A percentile compares a stretch with the other conserved stretches of the same genome.
Conservation (phyloP, 1,140 invertebrate genomes). For the Contarinia nasturtii region DNA sequence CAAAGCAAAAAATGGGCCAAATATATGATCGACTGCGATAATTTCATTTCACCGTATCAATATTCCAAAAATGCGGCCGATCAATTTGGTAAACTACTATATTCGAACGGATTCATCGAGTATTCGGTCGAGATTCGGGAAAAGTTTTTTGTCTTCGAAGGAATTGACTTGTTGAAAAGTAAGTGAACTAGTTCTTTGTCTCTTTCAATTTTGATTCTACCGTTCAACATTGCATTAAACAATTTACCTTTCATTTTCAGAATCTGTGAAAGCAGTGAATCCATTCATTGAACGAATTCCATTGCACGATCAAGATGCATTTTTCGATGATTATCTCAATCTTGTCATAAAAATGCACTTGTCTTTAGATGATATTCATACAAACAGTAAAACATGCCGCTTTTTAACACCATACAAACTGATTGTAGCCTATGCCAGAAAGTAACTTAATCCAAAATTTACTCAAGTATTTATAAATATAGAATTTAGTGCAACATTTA, state of each 20-base stretch:
- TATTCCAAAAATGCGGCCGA: slow-evolving; percentile 37
- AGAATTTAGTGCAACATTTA: no score
- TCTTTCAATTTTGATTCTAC: background rate
- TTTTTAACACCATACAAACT: slow-evolving; percentile 29
- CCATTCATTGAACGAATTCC: slow-evolving; percentile 53
- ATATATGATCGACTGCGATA: slow-evolving; percentile 45
- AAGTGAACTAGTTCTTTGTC: slow-evolving; percentile 11
- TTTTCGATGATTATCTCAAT: slow-evolving; percentile 33
- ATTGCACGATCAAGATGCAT: slow-evolving; percentile 36
- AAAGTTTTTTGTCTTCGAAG: slow-evolving; percentile 40
- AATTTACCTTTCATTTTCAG: slow-evolving; percentile 24
- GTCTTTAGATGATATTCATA: slow-evolving; percentile 16
- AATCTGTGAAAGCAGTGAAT: slow-evolving; percentile 49
- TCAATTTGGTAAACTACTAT: slow-evolving; percentile 36
- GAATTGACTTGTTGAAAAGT: slow-evolving; percentile 35
- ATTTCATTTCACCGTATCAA: slow-evolving; percentile 45
- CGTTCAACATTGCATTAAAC: background rate
- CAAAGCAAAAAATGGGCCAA: slow-evolving; percentile 34
- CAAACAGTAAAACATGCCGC: slow-evolving; percentile 15
- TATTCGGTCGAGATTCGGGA: slow-evolving; percentile 40
- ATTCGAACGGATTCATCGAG: slow-evolving; percentile 42
- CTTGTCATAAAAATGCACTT: slow-evolving; percentile 28
- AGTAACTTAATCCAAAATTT: slow-evolving; percentile 7
- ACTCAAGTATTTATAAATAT: background rate
- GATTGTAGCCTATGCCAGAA: slow-evolving; percentile 31